These are phyloP conservation scores for Lycaena phlaeas DNA, from an alignment of 2,888 invertebrate genomes.

Conservation along the genomic window DNA sequence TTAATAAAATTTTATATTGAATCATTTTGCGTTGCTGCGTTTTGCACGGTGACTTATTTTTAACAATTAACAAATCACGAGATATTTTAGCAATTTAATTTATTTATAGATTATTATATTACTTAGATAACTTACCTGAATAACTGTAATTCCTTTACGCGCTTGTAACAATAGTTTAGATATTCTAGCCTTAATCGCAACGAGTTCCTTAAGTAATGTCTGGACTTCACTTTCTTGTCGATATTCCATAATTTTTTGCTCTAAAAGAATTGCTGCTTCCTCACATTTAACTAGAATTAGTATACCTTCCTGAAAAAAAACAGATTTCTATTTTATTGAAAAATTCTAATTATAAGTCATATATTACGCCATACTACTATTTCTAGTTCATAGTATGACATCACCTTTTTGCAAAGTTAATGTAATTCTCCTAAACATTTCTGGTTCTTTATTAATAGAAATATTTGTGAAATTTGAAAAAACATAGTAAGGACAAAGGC, in stretches of 20 bases:
- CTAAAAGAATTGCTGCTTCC: conserved; percentile 76
- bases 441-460: too few species aligned
- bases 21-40: too few species aligned
- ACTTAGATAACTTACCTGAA: conserved; percentile 61
- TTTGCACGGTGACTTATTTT: too few species aligned
- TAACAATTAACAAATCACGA: too few species aligned
- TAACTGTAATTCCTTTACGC: conserved; percentile 74
- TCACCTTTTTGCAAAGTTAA: neutral
- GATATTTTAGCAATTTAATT: too few species aligned
- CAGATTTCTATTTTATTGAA: neutral
- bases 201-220: conserved; percentile 67
- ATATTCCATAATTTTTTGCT: conserved; percentile 74
- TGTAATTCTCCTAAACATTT: too few species aligned
- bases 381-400: conserved; percentile 6
- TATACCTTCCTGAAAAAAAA: conserved; percentile 76
- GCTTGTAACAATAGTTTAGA: conserved; percentile 78
- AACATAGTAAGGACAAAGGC: too few species aligned
- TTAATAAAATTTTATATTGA: too few species aligned
- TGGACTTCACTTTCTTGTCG: conserved; percentile 78
- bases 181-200: conserved; percentile 76
- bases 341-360: too few species aligned
- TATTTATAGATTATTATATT: neutral
- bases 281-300: conserved; percentile 79
- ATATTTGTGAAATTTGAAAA: too few species aligned
- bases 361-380: neutral